Evolutionary conservation across 2,113 vertebrate species (phyloP).

Genomic region (Corythoichthys haematopterus): DNA sequence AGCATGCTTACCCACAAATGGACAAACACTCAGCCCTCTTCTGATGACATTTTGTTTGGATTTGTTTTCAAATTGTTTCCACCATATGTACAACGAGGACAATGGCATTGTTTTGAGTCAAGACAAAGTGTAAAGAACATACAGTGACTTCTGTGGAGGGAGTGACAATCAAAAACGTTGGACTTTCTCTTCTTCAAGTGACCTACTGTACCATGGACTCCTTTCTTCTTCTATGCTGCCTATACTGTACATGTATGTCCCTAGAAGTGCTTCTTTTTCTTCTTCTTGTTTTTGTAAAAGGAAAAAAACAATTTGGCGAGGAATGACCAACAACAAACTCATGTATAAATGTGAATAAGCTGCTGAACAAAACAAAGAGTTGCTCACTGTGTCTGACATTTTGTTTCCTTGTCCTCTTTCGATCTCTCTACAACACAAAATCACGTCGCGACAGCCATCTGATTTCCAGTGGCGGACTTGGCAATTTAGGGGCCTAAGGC

Average conservation of each 20-base stretch:
- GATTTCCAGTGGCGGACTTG: not conserved
- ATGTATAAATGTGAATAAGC: conserved; percentile 69
- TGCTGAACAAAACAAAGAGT: conserved; percentile 53
- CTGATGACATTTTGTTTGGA: not conserved
- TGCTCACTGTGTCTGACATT: conserved; percentile 51
- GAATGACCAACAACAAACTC: conserved; percentile 58
- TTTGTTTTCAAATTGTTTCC: not conserved
- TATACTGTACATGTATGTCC: conserved; percentile 63
- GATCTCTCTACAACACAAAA: conserved; percentile 34
- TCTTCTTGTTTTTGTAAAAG: conserved; percentile 35
- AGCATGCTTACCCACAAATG: not conserved
- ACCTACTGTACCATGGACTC: conserved; percentile 65
- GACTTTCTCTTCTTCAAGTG: conserved; percentile 66
- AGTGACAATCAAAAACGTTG: conserved; percentile 70
- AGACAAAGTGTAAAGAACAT: conserved; percentile 20
- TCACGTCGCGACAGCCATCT: conserved; percentile 10
- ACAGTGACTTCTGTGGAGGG: conserved; percentile 43
- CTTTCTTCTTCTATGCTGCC: conserved; percentile 68
- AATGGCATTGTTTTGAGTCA: conserved; percentile 13
- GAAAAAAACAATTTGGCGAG: conserved; percentile 39
- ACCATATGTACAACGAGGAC: not conserved
- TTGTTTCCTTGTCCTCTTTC: conserved; percentile 44
- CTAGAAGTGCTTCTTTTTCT: conserved; percentile 61
- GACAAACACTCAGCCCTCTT: not conserved
- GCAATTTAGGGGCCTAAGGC: not conserved